A percentile compares a stretch with the other conserved stretches of the same genome.
Evolutionary conservation across 2,888 invertebrate species (phyloP).

Genomic region (Entomobrya proxima): DNA sequence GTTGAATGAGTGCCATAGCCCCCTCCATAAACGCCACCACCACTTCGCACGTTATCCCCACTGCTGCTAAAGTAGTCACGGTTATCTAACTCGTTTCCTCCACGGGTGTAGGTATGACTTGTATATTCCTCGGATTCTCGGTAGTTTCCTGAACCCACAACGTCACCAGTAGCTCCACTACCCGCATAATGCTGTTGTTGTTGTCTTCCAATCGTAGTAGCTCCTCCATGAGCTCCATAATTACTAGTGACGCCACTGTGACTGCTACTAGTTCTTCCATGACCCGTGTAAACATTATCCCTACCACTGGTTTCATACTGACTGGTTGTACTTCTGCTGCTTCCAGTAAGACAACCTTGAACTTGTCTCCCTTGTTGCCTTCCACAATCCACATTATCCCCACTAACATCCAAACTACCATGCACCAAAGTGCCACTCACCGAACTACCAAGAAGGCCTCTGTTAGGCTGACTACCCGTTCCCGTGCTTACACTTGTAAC

Average conservation of each 20-base stretch:
- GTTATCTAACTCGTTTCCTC: not conserved
- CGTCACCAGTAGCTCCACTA: not conserved
- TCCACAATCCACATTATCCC: not conserved
- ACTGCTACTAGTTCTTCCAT: too few species aligned
- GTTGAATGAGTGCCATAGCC: not conserved
- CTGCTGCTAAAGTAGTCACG: not conserved
- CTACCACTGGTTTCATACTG: too few species aligned
- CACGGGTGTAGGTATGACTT: not conserved
- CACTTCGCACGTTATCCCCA: not conserved
- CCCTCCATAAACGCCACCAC: constrained; percentile 3
- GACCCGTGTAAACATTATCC: constrained; percentile 27
- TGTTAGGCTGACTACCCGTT: not conserved
- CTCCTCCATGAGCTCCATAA: too few species aligned
- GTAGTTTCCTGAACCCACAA: constrained; percentile 8
- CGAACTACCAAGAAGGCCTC: not conserved
- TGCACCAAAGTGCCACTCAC: constrained; percentile 5
- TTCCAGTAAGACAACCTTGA: not conserved
- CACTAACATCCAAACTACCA: not conserved
- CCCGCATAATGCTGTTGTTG: not conserved
- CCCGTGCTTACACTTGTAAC: constrained; percentile 16
- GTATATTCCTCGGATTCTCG: constrained; percentile 12
- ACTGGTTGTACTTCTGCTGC: not conserved
- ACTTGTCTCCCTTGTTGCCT: too few species aligned
- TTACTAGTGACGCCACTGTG: not conserved
- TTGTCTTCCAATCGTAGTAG: not conserved